Evolutionary conservation across 2,888 invertebrate species (phyloP).

Genomic region (Tinea trinotella): DNA sequence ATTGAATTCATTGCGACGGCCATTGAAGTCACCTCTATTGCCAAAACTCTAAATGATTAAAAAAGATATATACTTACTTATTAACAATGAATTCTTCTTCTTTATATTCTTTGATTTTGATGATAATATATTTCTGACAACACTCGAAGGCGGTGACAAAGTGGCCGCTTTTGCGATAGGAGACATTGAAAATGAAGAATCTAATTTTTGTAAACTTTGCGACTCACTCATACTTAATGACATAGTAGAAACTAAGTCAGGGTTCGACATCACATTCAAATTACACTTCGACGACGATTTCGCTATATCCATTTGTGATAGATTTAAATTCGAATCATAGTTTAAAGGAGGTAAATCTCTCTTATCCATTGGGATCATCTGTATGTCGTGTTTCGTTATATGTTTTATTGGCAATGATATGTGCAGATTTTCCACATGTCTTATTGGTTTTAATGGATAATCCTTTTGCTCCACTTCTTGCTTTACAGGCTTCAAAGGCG

Average conservation of each 20-base stretch:
- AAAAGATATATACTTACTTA: conserved; percentile 70
- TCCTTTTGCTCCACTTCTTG: conserved; percentile 34
- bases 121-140: conserved; percentile 71
- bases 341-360: conserved; percentile 44
- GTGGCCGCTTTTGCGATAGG: conserved; percentile 4
- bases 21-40: too few relatives aligned
- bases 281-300: conserved; percentile 20
- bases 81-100: conserved; percentile 81
- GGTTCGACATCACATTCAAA: conserved; percentile 19
- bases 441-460: conserved; percentile 41
- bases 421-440: conserved; percentile 33
- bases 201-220: conserved; percentile 24
- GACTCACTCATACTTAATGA: conserved; percentile 21
- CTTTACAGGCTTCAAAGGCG: conserved; percentile 23
- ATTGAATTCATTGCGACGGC: too few relatives aligned
- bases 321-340: conserved; percentile 25
- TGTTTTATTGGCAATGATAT: conserved; percentile 48
- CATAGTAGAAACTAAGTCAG: conserved; percentile 20
- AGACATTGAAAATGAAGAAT: conserved; percentile 4
- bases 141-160: conserved; percentile 54
- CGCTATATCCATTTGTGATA: conserved; percentile 15
- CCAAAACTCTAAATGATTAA: too few relatives aligned
- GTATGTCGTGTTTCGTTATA: conserved; percentile 55
- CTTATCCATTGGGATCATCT: conserved; percentile 39
- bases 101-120: conserved; percentile 76